Evolutionary conservation across 2,888 invertebrate genomes (phyloP), one percentile per base, ranked within the genome.

Genomic region (Zelleria hepariella): DNA sequence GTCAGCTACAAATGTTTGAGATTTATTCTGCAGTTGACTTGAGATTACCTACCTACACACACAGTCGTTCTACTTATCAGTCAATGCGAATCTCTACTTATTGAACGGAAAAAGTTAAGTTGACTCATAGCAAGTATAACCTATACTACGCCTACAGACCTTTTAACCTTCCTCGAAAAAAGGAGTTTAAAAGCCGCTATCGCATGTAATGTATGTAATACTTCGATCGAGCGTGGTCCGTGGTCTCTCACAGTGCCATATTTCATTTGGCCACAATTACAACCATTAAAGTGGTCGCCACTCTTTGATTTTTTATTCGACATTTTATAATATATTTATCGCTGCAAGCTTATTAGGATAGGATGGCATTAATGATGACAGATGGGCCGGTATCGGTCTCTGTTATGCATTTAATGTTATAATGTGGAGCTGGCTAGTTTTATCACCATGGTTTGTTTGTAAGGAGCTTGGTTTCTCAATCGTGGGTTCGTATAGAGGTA

Each of bases 361-460:
- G 80, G 70, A 73, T 80, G 82, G 85, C 87, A 81, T 84, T 88
- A 87, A 88, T 87, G 87, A 88, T 88, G 87, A 88, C 86, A 87
- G 83, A 88, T 87, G 86, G 85, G 80, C 78, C 77, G 82, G 86
- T 85, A 85, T 42, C 32, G 32, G 32, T 5, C 32, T 42, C 32
- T 42, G 32, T 42, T 42, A 10, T 10, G 32, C 10, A 15, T 42
- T 42, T 42, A 42, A 10, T 42, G 32, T 42, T 32, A 42, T 42
- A 15, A 42, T 42, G 32, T 42, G 5, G 68, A 64, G 63, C 67
- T 64, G 61, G 69, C 70, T 68, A n/a, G n/a, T n/a, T n/a, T n/a
- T n/a, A n/a, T n/a, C n/a, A n/a, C n/a, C n/a, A n/a, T n/a, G n/a
- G n/a, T n/a, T n/a, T n/a, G n/a, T n/a, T n/a, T n/a, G n/a, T n/a